Base-by-base conservation (phyloP, 2,797 vertebrate species). In the Salmo trutta region DNA sequence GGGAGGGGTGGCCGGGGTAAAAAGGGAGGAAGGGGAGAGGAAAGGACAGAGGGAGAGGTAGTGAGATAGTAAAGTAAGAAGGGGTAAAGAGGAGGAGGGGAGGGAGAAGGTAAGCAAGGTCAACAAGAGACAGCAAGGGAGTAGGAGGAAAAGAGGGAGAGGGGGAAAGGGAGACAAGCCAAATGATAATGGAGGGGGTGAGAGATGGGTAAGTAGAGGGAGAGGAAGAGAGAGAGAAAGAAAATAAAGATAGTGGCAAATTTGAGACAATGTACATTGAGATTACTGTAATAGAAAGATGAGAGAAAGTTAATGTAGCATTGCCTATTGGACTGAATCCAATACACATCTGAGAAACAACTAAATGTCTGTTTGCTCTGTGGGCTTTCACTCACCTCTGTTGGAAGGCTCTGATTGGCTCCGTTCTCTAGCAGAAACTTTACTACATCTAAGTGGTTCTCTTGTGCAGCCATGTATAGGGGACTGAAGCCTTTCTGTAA, bases 401-500 rank as follows among this genome's bases (percentile, higher is more conserved):
- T 99, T 62, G 98, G 97, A 71, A 98, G 96, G 21, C 96, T 98
- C 92, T 99, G 98, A 92, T 98, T 99, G 91, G 97, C 98, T 83
- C 98, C 97, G 0, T 97, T 98, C 87, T 99, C 98, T 31, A 99
- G 94, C 78, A 99, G 91, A 83, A 98, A 98, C 90, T 99, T 99
- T 19, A 99, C 97, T 29, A 99, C 98, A 76, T 98, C 97, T 84
- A 99, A 90, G 87, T 99, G 98, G 85, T 99, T 99, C 84, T 99
- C 98, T 79, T 99, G 98, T 0, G 98, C 97, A 71, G 98, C 98
- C 98, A 99, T 99, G 89, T 99, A 99, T 66, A 99, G 94, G 6
- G 98, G 97, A 19, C 97, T 99, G 86, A 99, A 99, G 73, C 98
- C 98, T 96, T 99, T 99, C 98, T 99, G 95, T 86, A 86, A 41